Conservation (phyloP, 92 coral and sea anemone genomes). For the Zoanthus sansibaricus region DNA sequence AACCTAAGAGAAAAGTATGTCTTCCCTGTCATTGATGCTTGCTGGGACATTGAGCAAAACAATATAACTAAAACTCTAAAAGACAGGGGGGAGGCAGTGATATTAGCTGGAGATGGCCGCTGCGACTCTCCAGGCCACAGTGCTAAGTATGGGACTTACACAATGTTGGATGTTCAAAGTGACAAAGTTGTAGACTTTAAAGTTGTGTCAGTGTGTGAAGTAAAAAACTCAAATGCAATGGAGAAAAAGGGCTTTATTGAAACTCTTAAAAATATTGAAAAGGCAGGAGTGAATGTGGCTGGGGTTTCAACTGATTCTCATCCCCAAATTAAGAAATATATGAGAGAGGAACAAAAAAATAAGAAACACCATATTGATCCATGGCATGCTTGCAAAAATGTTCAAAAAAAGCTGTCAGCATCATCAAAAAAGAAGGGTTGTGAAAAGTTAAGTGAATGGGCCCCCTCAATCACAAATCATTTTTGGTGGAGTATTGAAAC, state of each 20-base stretch:
- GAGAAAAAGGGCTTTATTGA: constrained; percentile 56
- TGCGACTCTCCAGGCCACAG: constrained; percentile 56
- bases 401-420: too few species aligned
- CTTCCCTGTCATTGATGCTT: constrained; percentile 23
- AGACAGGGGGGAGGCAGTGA: not conserved
- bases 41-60: constrained; percentile 29
- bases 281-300: too few species aligned
- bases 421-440: too few species aligned
- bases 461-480: too few species aligned
- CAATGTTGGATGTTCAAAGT: constrained; percentile 51
- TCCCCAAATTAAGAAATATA: too few species aligned
- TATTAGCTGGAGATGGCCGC: constrained; percentile 53
- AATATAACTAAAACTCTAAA: too few species aligned
- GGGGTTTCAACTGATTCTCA: too few species aligned
- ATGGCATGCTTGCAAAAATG: too few species aligned
- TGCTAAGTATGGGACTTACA: constrained; percentile 50
- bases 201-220: constrained; percentile 53
- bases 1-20: not conserved
- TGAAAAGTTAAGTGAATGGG: too few species aligned
- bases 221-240: constrained; percentile 58
- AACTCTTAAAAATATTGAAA: not conserved
- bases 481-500: too few species aligned
- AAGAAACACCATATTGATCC: too few species aligned
- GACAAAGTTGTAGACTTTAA: constrained; percentile 49
- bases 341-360: too few species aligned